Percentiles rank a stretch among this genome's conserved stretches.
Conservation (phyloP, 2,113 vertebrate genomes). For the Leptobrachium leishanense region DNA sequence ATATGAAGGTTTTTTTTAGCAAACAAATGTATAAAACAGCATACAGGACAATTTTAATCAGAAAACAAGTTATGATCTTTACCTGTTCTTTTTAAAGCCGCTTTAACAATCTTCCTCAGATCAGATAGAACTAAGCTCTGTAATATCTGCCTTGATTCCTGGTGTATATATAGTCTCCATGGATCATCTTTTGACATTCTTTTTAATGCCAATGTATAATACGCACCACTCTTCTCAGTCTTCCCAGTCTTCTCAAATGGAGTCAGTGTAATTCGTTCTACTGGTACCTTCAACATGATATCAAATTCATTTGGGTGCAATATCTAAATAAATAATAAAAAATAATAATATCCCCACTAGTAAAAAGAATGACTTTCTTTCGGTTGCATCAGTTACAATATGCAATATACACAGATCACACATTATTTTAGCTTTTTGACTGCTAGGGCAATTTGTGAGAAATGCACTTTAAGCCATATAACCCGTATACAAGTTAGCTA, state of each 20-base stretch:
- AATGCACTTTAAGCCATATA: too few species aligned
- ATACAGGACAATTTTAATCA: too few species aligned
- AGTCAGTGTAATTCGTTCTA: constrained; percentile 57
- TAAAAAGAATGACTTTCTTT: too few species aligned
- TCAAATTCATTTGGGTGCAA: constrained; percentile 71
- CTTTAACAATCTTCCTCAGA: constrained; percentile 63
- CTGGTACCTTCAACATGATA: constrained; percentile 65
- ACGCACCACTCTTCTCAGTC: constrained; percentile 51
- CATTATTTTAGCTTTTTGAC: too few species aligned
- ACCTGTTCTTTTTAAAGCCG: constrained; percentile 58
- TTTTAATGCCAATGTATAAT: constrained; percentile 61
- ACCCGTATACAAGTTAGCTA: too few species aligned
- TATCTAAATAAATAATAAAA: constrained; percentile 54
- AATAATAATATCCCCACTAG: too few species aligned
- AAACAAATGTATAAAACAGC: too few species aligned
- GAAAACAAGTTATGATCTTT: constrained; percentile 12
- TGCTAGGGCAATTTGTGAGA: too few species aligned
- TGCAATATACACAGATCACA: too few species aligned
- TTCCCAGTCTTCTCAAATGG: neutral
- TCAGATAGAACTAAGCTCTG: constrained; percentile 60
- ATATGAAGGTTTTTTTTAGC: too few species aligned
- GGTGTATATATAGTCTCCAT: constrained; percentile 59
- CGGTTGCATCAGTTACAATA: too few species aligned
- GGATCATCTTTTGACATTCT: constrained; percentile 53
- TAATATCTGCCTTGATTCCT: constrained; percentile 57